Conservation (phyloP, 2,113 vertebrate genomes). For the Prunella himalayana region DNA sequence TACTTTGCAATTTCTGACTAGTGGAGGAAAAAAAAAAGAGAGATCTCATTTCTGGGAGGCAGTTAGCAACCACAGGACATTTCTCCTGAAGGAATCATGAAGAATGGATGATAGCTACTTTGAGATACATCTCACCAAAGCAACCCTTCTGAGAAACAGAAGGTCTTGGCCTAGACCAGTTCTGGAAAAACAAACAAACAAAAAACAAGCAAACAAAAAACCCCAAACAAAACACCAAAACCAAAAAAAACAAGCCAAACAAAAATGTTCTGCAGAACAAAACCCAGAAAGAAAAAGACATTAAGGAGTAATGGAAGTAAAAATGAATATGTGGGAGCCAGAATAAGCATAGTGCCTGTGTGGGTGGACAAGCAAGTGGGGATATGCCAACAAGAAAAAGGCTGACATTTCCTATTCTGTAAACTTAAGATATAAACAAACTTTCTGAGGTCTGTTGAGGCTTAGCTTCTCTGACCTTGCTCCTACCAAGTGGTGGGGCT, state of each 20-base stretch:
- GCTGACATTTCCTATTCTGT: not conserved
- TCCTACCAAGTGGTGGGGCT: not conserved
- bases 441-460: not conserved
- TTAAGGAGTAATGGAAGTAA: not conserved
- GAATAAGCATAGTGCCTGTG: not conserved
- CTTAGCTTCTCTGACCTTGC: not conserved
- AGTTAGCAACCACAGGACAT: not conserved
- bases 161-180: not conserved
- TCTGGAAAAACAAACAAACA: not conserved
- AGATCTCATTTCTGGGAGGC: not conserved
- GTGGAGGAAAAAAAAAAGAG: not conserved
- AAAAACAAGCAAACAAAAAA: not conserved
- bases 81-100: not conserved
- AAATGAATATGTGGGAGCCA: not conserved
- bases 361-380: not conserved
- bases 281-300: not conserved
- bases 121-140: not conserved
- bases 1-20: not conserved
- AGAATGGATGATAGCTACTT: not conserved
- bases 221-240: not conserved
- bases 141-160: not conserved
- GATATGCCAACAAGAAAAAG: not conserved
- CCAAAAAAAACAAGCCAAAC: not conserved
- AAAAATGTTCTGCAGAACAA: not conserved
- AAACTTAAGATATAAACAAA: not conserved